Percentiles rank a stretch among this genome's conserved stretches.
Evolutionary conservation across 2,797 vertebrate species (phyloP).

Genomic region (Gymnoscopelus microlampas): DNA sequence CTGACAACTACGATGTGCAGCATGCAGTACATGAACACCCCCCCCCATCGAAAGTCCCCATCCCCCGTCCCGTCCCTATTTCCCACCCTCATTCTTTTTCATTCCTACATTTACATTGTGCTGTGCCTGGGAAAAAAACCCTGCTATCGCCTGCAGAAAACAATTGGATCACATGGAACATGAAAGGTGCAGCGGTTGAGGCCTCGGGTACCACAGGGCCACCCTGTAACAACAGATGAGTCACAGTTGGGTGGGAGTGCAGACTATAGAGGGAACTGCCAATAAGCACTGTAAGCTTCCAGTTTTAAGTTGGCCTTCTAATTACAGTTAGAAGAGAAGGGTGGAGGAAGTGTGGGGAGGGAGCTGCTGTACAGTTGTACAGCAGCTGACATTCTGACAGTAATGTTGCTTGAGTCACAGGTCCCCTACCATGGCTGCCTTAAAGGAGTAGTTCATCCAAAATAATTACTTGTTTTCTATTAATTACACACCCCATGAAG

Average conservation of each 20-base stretch:
- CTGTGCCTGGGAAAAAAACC: not conserved
- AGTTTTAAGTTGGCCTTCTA: not conserved
- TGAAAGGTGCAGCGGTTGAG: not conserved
- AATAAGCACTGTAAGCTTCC: not conserved
- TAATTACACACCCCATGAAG: too few species aligned
- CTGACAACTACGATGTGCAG: too few species aligned
- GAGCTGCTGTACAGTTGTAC: too few species aligned
- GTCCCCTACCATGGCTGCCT: too few species aligned
- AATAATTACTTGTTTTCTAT: too few species aligned
- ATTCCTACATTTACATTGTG: not conserved
- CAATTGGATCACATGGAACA: not conserved
- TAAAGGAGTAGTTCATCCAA: too few species aligned
- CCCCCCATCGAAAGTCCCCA: too few species aligned
- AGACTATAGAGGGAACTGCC: not conserved
- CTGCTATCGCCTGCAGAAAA: not conserved
- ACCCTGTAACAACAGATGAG: not conserved
- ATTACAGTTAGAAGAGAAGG: too few species aligned
- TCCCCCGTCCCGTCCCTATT: too few species aligned
- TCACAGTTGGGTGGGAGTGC: not conserved
- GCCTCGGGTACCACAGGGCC: not conserved
- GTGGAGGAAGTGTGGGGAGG: too few species aligned
- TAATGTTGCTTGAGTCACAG: conserved; percentile 14
- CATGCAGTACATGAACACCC: too few species aligned
- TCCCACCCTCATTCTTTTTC: not conserved
- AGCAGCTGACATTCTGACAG: conserved; percentile 3